These are phyloP conservation scores for Drosophila repleta DNA, from an alignment of 1,140 invertebrate genomes.

Conservation along the genomic window DNA sequence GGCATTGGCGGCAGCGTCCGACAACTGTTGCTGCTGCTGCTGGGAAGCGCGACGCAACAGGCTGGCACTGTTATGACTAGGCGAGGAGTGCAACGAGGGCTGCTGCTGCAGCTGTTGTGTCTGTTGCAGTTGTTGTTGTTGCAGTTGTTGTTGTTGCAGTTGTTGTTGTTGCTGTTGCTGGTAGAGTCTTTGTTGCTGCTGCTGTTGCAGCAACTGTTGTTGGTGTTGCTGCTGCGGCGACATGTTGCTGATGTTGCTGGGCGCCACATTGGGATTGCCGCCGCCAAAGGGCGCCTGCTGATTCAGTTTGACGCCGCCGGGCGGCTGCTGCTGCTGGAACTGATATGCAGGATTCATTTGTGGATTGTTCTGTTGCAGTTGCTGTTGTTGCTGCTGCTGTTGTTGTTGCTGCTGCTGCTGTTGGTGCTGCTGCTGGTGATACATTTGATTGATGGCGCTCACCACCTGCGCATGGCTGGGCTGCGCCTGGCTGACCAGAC, in stretches of 20 bases:
- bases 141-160: constrained; percentile 46
- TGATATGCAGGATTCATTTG: constrained; percentile 80
- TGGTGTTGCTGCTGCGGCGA: constrained; percentile 38
- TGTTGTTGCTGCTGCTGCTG: constrained; percentile 67
- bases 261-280: constrained; percentile 45
- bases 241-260: constrained; percentile 40
- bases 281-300: constrained; percentile 50
- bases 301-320: constrained; percentile 54
- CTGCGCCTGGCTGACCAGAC: constrained; percentile 68
- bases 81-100: constrained; percentile 58
- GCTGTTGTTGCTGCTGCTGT: constrained; percentile 57
- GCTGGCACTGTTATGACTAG: constrained; percentile 64
- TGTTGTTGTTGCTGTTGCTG: constrained; percentile 55
- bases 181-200: constrained; percentile 43
- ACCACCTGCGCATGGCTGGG: constrained; percentile 70
- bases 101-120: constrained; percentile 63
- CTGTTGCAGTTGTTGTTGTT: constrained; percentile 46
- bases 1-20: constrained; percentile 52
- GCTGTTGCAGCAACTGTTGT: constrained; percentile 23
- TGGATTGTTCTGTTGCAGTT: constrained; percentile 64
- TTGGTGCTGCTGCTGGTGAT: constrained; percentile 74
- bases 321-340: constrained; percentile 75
- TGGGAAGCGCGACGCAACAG: constrained; percentile 69
- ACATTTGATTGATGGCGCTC: constrained; percentile 75
- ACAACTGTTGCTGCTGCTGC: constrained; percentile 64